These are phyloP conservation scores for Euthynnus affinis DNA, from an alignment of 2,797 vertebrate genomes.

Conservation along the genomic window DNA sequence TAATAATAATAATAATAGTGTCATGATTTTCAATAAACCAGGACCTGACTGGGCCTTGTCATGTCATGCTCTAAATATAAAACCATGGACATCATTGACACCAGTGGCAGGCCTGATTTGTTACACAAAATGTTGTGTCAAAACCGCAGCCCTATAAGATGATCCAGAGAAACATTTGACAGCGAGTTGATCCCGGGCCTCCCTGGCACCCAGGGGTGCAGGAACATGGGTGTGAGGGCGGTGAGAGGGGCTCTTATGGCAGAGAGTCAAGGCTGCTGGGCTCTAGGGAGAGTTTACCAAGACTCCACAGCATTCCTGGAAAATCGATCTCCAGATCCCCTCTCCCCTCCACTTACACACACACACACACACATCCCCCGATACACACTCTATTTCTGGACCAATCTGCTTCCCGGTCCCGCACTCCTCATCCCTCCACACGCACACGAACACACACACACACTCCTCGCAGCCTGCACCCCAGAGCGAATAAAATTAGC, in stretches of 20 bases:
- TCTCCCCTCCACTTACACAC: constrained; percentile 1
- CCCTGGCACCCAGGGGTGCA: constrained; percentile 53
- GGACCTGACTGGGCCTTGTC: constrained; percentile 33
- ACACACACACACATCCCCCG: constrained; percentile 5
- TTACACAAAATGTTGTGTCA: constrained; percentile 53
- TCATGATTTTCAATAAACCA: background rate
- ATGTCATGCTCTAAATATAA: constrained; percentile 56
- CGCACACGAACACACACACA: constrained; percentile 63
- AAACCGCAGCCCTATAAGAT: constrained; percentile 68
- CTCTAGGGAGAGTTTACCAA: constrained; percentile 61
- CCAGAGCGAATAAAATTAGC: constrained; percentile 91
- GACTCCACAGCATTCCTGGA: constrained; percentile 79
- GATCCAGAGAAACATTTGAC: constrained; percentile 67
- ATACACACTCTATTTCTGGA: constrained; percentile 65
- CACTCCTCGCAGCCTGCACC: constrained; percentile 69
- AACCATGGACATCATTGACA: constrained; percentile 17
- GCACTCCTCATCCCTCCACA: constrained; percentile 62
- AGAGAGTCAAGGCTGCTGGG: constrained; percentile 46
- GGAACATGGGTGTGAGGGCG: constrained; percentile 60
- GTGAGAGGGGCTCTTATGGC: constrained; percentile 45
- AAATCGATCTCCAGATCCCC: constrained; percentile 74
- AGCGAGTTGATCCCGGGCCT: constrained; percentile 55
- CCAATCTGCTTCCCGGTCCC: constrained; percentile 71
- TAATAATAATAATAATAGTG: too few relatives aligned
- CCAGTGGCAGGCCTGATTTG: constrained; percentile 50